These are phyloP conservation scores for Spodoptera litura DNA, from an alignment of 1,140 invertebrate genomes.

Conservation along the genomic window DNA sequence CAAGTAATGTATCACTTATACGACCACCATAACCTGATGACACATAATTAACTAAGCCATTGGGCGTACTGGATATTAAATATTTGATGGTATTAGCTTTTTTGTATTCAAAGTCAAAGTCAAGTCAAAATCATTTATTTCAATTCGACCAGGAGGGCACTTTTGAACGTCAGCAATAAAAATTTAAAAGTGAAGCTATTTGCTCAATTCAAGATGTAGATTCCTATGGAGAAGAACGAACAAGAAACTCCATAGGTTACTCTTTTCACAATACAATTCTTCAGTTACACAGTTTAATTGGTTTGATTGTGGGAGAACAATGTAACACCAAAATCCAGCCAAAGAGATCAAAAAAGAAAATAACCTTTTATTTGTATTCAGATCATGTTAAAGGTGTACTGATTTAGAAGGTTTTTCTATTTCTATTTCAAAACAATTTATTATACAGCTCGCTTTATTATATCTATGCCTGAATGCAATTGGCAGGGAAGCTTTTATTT, in stretches of 20 bases:
- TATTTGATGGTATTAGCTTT: slow-evolving; percentile 82
- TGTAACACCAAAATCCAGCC: too few relatives aligned
- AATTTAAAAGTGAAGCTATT: too few relatives aligned
- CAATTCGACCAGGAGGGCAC: too few relatives aligned
- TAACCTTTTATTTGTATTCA: slow-evolving; percentile 6
- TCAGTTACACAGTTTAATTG: too few relatives aligned
- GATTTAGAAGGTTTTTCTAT: not conserved
- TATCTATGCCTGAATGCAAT: not conserved
- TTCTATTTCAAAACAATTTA: not conserved
- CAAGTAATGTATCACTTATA: slow-evolving; percentile 59
- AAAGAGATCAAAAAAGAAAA: too few relatives aligned
- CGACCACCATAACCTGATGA: slow-evolving; percentile 71
- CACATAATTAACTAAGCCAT: slow-evolving; percentile 74
- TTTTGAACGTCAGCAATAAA: too few relatives aligned
- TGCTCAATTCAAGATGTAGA: too few relatives aligned
- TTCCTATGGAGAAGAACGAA: too few relatives aligned
- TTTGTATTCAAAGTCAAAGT: slow-evolving; percentile 60
- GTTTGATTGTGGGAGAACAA: too few relatives aligned
- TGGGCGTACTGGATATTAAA: slow-evolving; percentile 73
- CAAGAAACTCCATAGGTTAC: too few relatives aligned
- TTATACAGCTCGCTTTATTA: not conserved
- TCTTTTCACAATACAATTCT: too few relatives aligned
- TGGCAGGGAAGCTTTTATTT: not conserved
- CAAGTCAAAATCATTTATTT: too few relatives aligned
- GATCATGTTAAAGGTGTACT: slow-evolving; percentile 21